phyloP scores from a whole-genome alignment of 2,888 invertebrate genomes.

The Acrobasis consociella region DNA sequence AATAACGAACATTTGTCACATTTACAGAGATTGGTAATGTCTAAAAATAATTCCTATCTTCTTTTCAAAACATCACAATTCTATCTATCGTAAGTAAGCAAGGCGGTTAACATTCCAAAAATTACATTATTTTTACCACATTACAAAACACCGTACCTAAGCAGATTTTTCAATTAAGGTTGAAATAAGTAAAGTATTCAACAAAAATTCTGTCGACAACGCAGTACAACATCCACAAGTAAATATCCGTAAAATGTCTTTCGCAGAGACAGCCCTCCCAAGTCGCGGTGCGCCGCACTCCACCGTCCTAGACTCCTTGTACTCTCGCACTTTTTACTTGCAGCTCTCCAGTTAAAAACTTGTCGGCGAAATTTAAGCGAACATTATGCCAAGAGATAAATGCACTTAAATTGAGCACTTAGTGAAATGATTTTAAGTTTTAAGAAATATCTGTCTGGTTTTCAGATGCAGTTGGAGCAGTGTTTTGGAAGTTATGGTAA shows the following conservation, averaged over 20 bases:
- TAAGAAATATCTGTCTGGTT: slow-evolving; percentile 14
- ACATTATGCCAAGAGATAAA: slow-evolving; percentile 32
- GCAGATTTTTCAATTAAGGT: no score
- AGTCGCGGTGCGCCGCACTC: slow-evolving; percentile 39
- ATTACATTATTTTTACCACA: no score
- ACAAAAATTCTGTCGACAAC: not conserved
- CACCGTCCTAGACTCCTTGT: slow-evolving; percentile 40
- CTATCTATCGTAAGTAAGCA: no score
- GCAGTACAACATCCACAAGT: no score
- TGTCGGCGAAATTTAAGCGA: slow-evolving; percentile 42
- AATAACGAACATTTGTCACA: no score
- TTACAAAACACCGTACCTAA: no score
- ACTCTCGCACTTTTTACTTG: slow-evolving; percentile 45
- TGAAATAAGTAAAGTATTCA: not conserved
- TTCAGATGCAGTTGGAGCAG: not conserved
- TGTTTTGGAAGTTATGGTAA: not conserved
- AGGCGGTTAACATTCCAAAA: no score
- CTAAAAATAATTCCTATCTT: no score
- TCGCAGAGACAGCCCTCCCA: slow-evolving; percentile 1
- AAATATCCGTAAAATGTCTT: not conserved
- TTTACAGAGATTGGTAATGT: no score
- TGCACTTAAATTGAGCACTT: slow-evolving; percentile 27
- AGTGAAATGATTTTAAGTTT: slow-evolving; percentile 38
- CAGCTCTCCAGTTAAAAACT: slow-evolving; percentile 34
- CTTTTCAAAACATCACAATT: no score